phyloP scores from a whole-genome alignment of 2,113 vertebrate species.

The Hippocampus zosterae region DNA sequence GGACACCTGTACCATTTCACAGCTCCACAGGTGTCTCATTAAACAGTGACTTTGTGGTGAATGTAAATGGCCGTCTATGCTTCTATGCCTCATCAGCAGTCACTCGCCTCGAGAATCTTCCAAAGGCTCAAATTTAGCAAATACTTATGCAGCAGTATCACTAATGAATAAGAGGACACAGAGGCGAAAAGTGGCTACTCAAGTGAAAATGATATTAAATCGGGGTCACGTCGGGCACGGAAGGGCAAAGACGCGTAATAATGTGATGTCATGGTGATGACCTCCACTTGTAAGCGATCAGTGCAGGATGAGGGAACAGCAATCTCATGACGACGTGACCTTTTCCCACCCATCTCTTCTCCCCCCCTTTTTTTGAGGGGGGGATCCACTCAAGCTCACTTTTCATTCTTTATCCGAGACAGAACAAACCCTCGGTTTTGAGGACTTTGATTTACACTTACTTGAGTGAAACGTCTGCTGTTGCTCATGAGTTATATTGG shows the following conservation, averaged over 20 bases:
- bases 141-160: background rate
- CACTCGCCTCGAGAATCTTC: background rate
- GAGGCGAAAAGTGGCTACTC: slow-evolving; percentile 2
- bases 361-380: no score
- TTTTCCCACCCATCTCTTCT: slow-evolving; percentile 16
- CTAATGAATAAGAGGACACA: background rate
- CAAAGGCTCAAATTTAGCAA: background rate
- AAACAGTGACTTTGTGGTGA: slow-evolving; percentile 28
- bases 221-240: slow-evolving; percentile 11
- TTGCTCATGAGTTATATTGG: background rate
- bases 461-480: background rate
- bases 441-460: background rate
- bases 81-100: slow-evolving; percentile 3
- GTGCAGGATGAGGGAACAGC: slow-evolving; percentile 37
- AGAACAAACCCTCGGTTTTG: background rate
- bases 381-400: slow-evolving; percentile 12
- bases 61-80: slow-evolving; percentile 18
- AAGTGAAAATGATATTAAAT: slow-evolving; percentile 6
- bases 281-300: slow-evolving; percentile 24
- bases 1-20: slow-evolving; percentile 21
- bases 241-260: slow-evolving; percentile 18
- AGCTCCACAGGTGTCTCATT: slow-evolving; percentile 27
- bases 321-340: slow-evolving; percentile 33
- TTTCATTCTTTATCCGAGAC: slow-evolving; percentile 28
- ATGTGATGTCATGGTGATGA: slow-evolving; percentile 26